Percentiles rank a stretch among this genome's conserved stretches.
phyloP scores from a whole-genome alignment of 1,140 invertebrate species.

The Dreissena polymorpha region DNA sequence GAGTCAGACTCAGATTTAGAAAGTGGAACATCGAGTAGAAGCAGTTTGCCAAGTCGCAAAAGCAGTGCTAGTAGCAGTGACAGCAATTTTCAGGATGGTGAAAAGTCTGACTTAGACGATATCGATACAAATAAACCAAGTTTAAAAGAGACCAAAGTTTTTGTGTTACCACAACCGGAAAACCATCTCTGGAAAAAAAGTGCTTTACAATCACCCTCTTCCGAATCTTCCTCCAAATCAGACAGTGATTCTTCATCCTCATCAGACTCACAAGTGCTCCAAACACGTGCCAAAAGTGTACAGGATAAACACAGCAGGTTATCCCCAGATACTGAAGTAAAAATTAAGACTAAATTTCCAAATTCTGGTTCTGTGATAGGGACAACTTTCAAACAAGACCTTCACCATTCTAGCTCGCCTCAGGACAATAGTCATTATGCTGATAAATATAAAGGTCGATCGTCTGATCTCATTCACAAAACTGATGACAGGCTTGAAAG shows the following conservation, averaged over 20 bases:
- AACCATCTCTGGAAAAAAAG: constrained; percentile 6
- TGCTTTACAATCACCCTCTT: constrained; percentile 12
- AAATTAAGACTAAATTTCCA: too few species aligned
- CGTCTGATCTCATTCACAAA: too few species aligned
- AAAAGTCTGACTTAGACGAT: not conserved
- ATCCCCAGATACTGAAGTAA: too few species aligned
- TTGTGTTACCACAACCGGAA: not conserved
- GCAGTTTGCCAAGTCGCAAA: constrained; percentile 3
- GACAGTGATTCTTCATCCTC: constrained; percentile 25
- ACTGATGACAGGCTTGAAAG: too few species aligned
- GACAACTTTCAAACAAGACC: too few species aligned
- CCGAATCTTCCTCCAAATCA: constrained; percentile 30
- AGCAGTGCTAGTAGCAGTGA: constrained; percentile 5
- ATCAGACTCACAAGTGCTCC: not conserved
- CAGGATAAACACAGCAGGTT: too few species aligned
- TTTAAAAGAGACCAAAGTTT: not conserved
- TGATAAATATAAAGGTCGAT: too few species aligned
- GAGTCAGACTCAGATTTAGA: constrained; percentile 22
- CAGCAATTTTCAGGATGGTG: not conserved
- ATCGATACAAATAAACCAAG: not conserved
- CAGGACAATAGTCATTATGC: too few species aligned
- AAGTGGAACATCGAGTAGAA: not conserved
- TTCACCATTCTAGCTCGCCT: too few species aligned
- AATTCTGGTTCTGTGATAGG: too few species aligned
- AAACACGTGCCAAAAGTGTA: too few species aligned